Evolutionary conservation across 2,888 invertebrate species (phyloP).

Genomic region (Terebella lapidaria): DNA sequence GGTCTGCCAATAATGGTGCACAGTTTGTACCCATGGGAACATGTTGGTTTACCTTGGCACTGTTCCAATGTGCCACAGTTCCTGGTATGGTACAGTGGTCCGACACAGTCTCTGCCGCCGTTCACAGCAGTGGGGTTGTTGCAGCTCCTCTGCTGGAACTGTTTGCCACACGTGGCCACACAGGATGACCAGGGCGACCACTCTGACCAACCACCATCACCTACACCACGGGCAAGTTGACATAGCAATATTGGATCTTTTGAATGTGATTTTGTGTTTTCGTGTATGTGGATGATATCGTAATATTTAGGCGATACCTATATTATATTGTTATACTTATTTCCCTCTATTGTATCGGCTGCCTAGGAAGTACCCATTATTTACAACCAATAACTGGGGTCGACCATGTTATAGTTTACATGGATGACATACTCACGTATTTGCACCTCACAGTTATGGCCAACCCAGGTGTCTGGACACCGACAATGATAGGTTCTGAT

Average conservation of each 20-base stretch:
- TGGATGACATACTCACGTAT: conserved; percentile 10
- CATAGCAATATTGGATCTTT: too few species aligned
- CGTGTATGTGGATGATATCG: too few species aligned
- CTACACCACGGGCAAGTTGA: too few species aligned
- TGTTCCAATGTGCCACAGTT: conserved; percentile 4
- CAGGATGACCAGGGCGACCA: conserved; percentile 14
- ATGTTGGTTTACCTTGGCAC: conserved; percentile 13
- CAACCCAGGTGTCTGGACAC: conserved; percentile 16
- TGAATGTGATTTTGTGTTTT: too few species aligned
- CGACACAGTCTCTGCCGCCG: conserved; percentile 16
- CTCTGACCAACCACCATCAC: conserved; percentile 9
- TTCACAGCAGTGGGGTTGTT: conserved; percentile 8
- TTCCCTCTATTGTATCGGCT: too few species aligned
- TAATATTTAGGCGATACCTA: too few species aligned
- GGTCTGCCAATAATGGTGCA: too few species aligned
- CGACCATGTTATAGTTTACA: too few species aligned
- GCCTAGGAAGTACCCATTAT: too few species aligned
- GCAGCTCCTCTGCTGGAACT: conserved; percentile 9
- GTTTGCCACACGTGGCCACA: conserved; percentile 9
- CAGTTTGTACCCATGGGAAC: too few species aligned
- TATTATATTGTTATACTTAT: too few species aligned
- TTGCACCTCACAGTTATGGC: conserved; percentile 16
- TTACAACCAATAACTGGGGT: too few species aligned
- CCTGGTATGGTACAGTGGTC: conserved; percentile 6
- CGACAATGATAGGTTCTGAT: conserved; percentile 12